These are phyloP conservation scores for Platynereis dumerilii DNA, from an alignment of 2,888 invertebrate species.

Conservation along the genomic window DNA sequence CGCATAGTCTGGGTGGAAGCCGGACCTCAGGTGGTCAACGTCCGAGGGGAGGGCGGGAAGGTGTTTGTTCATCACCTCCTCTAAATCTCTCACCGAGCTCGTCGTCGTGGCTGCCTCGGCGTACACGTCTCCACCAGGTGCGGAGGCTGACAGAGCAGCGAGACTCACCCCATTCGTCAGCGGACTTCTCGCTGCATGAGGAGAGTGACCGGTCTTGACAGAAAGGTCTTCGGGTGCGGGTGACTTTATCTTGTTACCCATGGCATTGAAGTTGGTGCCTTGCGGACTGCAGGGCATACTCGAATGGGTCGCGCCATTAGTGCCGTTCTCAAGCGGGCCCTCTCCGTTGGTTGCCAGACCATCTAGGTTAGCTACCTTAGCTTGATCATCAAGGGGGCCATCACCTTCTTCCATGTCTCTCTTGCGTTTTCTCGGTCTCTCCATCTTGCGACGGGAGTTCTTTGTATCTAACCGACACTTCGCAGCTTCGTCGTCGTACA, in stretches of 20 bases:
- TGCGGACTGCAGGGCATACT: conserved; percentile 28
- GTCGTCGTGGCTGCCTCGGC: conserved; percentile 9
- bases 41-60: conserved; percentile 63
- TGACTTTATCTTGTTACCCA: conserved; percentile 22
- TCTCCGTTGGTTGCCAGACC: background rate
- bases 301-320: conserved; percentile 1
- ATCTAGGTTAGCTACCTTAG: conserved; percentile 19
- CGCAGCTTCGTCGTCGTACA: conserved; percentile 9
- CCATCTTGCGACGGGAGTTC: conserved; percentile 59
- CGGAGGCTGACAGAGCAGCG: background rate
- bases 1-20: conserved; percentile 67
- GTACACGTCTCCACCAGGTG: background rate
- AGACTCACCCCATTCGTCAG: background rate
- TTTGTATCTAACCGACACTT: conserved; percentile 42
- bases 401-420: conserved; percentile 40
- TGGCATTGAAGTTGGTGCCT: background rate
- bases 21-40: conserved; percentile 49
- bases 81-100: conserved; percentile 84
- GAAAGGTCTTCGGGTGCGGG: conserved; percentile 43
- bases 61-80: conserved; percentile 96
- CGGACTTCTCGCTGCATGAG: conserved; percentile 12
- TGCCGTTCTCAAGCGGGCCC: background rate
- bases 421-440: conserved; percentile 55
- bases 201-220: conserved; percentile 25
- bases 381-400: conserved; percentile 3